A percentile compares a stretch with the other conserved stretches of the same genome.
phyloP scores from a whole-genome alignment of 2,113 vertebrate genomes.

The Bubo bubo region DNA sequence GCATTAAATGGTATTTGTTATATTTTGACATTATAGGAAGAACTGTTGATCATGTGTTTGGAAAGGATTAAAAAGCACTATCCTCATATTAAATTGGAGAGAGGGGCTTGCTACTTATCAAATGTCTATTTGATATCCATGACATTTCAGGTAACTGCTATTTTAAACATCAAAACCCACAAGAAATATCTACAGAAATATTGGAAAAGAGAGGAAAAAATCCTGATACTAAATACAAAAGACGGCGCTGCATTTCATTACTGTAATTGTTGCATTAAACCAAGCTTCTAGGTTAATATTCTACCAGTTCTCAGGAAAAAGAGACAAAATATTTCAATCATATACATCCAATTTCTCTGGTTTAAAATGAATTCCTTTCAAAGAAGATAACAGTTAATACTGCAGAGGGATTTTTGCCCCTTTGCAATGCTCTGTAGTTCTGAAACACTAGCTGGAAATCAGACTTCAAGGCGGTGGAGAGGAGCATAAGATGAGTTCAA shows the following conservation, averaged over 20 bases:
- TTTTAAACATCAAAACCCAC: neutral
- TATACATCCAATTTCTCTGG: neutral
- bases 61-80: neutral
- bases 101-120: neutral
- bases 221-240: neutral
- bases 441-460: conserved; percentile 12
- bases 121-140: neutral
- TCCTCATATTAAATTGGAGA: neutral
- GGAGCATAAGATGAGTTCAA: neutral
- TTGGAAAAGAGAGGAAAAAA: neutral
- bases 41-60: neutral
- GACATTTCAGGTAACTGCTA: neutral
- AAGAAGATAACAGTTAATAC: neutral
- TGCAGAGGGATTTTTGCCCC: neutral
- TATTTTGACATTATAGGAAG: neutral
- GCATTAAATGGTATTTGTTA: neutral
- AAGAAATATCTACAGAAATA: neutral
- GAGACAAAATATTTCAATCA: neutral
- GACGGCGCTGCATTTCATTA: neutral
- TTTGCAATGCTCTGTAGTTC: neutral
- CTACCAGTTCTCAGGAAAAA: neutral
- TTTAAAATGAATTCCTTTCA: neutral
- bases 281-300: neutral
- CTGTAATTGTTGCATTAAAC: neutral
- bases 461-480: conserved; percentile 30